Evolutionary conservation across 1,140 invertebrate species (phyloP).

Genomic region (Agraylea sexmaculata): DNA sequence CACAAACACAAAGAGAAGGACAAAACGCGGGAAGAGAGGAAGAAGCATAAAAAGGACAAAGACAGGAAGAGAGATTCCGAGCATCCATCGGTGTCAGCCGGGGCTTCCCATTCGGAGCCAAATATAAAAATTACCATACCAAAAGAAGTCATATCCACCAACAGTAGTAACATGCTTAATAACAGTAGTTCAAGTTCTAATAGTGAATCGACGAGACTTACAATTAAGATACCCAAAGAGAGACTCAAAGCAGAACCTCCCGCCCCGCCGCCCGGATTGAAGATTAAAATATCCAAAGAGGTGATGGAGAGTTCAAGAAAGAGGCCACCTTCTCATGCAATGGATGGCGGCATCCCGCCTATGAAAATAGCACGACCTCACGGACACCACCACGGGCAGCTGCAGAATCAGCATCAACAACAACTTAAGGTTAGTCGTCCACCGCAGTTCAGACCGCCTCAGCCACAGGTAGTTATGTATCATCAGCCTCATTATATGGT

Average conservation of each 20-base stretch:
- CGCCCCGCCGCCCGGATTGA: constrained; percentile 28
- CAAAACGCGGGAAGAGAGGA: constrained; percentile 34
- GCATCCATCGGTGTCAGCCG: constrained; percentile 9
- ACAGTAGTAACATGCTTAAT: constrained; percentile 7
- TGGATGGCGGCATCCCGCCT: constrained; percentile 23
- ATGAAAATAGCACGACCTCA: constrained; percentile 28
- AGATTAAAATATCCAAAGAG: constrained; percentile 39
- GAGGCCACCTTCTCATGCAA: constrained; percentile 21
- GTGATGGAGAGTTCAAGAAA: constrained; percentile 32
- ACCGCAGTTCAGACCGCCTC: background rate
- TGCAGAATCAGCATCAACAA: constrained; percentile 5
- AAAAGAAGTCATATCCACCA: constrained; percentile 28
- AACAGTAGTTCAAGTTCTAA: no score
- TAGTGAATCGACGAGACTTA: constrained; percentile 31
- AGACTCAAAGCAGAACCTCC: constrained; percentile 34
- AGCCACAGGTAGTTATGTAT: constrained; percentile 6
- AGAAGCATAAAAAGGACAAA: constrained; percentile 39
- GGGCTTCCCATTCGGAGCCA: constrained; percentile 19
- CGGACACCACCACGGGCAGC: constrained; percentile 24
- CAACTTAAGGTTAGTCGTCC: constrained; percentile 13
- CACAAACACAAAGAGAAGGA: constrained; percentile 40
- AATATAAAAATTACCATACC: constrained; percentile 34
- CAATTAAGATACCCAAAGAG: constrained; percentile 39
- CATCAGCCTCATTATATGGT: constrained; percentile 5
- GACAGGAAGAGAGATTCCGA: constrained; percentile 28